These are phyloP conservation scores for Bubo blakistoni DNA, from an alignment of 2,113 vertebrate species.

Conservation along the genomic window DNA sequence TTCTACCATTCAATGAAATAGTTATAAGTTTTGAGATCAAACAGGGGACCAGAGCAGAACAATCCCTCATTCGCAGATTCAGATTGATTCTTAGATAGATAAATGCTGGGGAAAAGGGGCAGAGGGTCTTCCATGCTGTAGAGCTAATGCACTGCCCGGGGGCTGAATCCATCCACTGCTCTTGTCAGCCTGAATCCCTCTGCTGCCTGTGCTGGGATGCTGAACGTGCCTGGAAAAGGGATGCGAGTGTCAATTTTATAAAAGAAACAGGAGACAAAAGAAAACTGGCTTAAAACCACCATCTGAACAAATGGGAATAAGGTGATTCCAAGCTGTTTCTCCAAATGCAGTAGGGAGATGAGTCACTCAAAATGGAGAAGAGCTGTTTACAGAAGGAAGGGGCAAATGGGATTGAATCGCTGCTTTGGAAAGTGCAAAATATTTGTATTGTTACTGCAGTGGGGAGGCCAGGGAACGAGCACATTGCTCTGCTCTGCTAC, in stretches of 20 bases:
- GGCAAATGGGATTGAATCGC: neutral
- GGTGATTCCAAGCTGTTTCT: neutral
- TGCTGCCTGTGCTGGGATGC: neutral
- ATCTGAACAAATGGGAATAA: neutral
- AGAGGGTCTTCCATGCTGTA: neutral
- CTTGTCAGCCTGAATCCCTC: neutral
- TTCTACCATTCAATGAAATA: neutral
- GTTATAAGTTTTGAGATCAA: neutral
- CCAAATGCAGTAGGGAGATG: neutral
- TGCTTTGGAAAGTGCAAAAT: neutral
- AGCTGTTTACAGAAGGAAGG: neutral
- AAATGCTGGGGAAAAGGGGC: neutral
- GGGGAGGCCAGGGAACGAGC: neutral
- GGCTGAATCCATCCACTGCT: neutral
- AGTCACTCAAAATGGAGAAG: neutral
- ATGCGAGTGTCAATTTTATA: neutral
- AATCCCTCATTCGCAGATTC: neutral
- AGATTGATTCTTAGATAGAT: neutral
- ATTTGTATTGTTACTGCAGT: neutral
- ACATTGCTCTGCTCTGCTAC: neutral
- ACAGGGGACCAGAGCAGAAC: neutral
- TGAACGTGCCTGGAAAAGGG: rapidly evolving
- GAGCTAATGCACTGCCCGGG: neutral
- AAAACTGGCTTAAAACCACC: neutral
- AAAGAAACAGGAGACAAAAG: neutral